phyloP scores from a whole-genome alignment of 2,113 vertebrate genomes.

The Bos taurus region DNA sequence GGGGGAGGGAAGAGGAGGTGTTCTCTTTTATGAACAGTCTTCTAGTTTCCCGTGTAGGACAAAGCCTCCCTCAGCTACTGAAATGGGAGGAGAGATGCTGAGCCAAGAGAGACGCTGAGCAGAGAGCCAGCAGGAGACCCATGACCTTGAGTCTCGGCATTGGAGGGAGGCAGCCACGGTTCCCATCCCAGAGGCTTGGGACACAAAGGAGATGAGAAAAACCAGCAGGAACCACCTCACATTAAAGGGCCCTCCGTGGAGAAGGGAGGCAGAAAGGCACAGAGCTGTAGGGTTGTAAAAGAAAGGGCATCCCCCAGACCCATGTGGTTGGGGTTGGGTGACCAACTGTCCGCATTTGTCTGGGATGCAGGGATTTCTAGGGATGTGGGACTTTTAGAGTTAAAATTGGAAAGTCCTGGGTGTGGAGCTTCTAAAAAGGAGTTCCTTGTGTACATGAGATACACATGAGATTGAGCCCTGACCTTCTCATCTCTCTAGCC shows the following conservation, averaged over 20 bases:
- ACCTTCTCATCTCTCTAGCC: too few relatives aligned
- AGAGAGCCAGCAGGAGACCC: neutral
- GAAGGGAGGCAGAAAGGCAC: neutral
- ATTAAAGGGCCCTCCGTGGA: neutral
- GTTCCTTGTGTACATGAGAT: neutral
- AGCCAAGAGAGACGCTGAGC: neutral
- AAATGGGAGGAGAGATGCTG: neutral
- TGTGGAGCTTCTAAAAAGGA: neutral
- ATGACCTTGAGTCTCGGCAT: neutral
- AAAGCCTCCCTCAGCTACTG: neutral
- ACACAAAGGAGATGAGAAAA: neutral
- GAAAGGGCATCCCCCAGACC: rapidly evolving
- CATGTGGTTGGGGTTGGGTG: neutral
- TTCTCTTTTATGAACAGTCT: neutral
- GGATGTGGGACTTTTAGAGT: neutral
- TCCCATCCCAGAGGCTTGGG: rapidly evolving
- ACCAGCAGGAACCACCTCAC: neutral
- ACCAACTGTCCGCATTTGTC: neutral
- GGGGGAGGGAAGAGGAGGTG: neutral
- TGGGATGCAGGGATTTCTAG: neutral
- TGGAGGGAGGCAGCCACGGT: neutral
- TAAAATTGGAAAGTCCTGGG: neutral
- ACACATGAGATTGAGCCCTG: neutral
- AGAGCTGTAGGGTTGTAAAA: neutral
- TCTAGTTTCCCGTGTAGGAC: neutral